These are phyloP conservation scores for Stenolophus ochropezus DNA, from an alignment of 2,888 invertebrate species.

Conservation along the genomic window DNA sequence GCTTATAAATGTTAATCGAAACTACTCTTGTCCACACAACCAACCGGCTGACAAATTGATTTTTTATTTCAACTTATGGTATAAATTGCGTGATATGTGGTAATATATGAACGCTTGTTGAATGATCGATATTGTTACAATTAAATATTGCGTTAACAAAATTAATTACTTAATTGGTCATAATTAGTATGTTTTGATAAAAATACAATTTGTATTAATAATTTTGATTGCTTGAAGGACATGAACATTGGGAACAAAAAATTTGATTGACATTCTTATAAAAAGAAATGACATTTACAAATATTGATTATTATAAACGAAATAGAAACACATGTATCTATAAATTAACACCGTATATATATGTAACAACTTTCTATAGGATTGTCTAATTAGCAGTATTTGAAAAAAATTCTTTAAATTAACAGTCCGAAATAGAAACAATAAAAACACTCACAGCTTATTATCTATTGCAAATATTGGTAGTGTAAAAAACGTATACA, in stretches of 20 bases:
- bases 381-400: too few species aligned
- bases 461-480: too few species aligned
- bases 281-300: background rate
- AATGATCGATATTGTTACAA: slow-evolving; percentile 5
- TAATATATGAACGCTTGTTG: slow-evolving; percentile 8
- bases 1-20: too few species aligned
- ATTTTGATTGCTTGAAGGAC: background rate
- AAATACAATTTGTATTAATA: background rate
- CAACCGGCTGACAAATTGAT: background rate
- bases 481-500: too few species aligned
- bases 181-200: slow-evolving; percentile 24
- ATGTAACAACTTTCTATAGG: too few species aligned
- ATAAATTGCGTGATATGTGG: background rate
- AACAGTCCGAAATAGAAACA: too few species aligned
- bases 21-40: too few species aligned
- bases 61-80: background rate
- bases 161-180: slow-evolving; percentile 20
- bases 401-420: too few species aligned
- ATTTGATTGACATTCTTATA: background rate
- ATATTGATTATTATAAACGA: background rate
- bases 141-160: slow-evolving; percentile 29
- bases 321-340: too few species aligned
- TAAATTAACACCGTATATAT: too few species aligned
- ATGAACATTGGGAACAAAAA: background rate
- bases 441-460: too few species aligned